These are phyloP conservation scores for Coregonus sp. DNA, from an alignment of 2,797 vertebrate species.

Conservation along the genomic window DNA sequence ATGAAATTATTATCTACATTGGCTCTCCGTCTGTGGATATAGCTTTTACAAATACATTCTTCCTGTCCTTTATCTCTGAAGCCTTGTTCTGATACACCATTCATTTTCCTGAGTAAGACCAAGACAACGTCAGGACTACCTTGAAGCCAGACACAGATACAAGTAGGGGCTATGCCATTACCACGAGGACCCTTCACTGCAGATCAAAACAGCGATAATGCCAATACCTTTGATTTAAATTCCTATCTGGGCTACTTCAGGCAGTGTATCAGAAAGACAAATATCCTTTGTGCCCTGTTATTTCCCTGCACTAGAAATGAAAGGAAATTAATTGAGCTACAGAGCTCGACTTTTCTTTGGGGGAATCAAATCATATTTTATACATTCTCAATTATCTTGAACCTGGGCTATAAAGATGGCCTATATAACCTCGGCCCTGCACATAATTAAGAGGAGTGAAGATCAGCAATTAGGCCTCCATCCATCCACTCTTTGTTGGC, in stretches of 20 bases:
- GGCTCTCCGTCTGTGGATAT: constrained; percentile 37
- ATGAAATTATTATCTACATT: constrained; percentile 52
- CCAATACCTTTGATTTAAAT: constrained; percentile 30
- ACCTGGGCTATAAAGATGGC: constrained; percentile 15
- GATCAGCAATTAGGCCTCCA: constrained; percentile 65
- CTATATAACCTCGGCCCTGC: constrained; percentile 34
- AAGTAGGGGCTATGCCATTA: constrained; percentile 17
- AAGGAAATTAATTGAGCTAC: constrained; percentile 36
- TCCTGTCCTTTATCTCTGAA: constrained; percentile 32
- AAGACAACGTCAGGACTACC: constrained; percentile 6
- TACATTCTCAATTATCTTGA: constrained; percentile 35
- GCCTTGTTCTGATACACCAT: constrained; percentile 35
- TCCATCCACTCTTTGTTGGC: constrained; percentile 62
- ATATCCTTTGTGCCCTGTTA: constrained; percentile 14
- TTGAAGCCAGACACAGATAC: constrained; percentile 21
- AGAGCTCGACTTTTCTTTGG: constrained; percentile 20
- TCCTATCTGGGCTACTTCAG: constrained; percentile 23
- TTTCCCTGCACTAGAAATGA: constrained; percentile 41
- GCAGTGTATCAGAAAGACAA: constrained; percentile 33
- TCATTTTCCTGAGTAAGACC: constrained; percentile 34
- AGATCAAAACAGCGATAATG: constrained; percentile 38
- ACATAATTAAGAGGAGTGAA: constrained; percentile 56
- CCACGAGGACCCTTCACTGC: constrained; percentile 19
- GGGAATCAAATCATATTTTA: constrained; percentile 36
- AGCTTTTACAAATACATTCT: constrained; percentile 32